phyloP scores from a whole-genome alignment of 2,113 vertebrate genomes.

The Bubalus kerabau region DNA sequence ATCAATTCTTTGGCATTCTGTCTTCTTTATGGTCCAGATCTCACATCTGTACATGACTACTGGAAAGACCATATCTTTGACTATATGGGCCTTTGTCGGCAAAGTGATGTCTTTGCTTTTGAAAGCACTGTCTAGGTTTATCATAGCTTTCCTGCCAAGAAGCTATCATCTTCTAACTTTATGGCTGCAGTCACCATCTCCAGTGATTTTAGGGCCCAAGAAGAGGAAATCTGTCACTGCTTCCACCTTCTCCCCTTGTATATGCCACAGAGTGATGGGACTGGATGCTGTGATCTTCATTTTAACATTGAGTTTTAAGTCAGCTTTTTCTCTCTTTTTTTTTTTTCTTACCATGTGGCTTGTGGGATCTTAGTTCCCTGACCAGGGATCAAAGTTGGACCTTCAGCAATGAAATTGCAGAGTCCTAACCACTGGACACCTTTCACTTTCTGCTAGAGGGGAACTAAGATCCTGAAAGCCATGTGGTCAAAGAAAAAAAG shows the following conservation, averaged over 20 bases:
- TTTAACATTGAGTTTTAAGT: not conserved
- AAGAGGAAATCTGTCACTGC: not conserved
- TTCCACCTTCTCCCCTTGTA: not conserved
- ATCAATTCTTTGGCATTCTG: not conserved
- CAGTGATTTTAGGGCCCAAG: not conserved
- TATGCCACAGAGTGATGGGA: not conserved
- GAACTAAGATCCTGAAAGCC: not conserved
- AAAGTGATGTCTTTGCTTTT: not conserved
- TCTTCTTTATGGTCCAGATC: not conserved
- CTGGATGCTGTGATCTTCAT: not conserved
- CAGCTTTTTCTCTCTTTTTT: not conserved
- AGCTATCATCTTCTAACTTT: not conserved
- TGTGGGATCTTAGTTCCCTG: not conserved
- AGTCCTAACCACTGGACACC: not conserved
- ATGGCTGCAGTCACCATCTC: not conserved
- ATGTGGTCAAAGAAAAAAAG: not conserved
- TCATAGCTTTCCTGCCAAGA: not conserved
- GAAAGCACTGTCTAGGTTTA: not conserved
- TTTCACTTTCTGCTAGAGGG: not conserved
- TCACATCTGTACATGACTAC: not conserved
- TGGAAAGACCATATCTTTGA: not conserved
- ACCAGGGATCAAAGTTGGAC: not conserved
- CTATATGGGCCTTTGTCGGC: not conserved
- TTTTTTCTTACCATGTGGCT: not conserved
- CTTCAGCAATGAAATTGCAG: not conserved